Conservation (phyloP, 1,140 invertebrate genomes). For the Ladona fulva region DNA sequence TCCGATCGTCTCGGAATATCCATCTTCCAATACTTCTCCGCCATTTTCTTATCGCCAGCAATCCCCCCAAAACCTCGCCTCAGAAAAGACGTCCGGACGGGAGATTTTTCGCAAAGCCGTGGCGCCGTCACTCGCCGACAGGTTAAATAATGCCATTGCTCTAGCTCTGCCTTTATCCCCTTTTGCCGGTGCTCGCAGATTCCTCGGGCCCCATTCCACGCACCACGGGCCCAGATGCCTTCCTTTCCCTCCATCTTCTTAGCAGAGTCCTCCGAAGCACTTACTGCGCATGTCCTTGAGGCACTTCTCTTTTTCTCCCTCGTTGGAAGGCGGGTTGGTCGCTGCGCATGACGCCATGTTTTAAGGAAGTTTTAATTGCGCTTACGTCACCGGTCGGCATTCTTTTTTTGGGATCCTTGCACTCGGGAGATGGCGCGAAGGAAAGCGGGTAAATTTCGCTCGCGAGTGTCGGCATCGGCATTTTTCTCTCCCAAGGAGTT, state of each 20-base stretch:
- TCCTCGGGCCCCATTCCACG: background rate
- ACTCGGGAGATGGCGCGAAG: too few relatives aligned
- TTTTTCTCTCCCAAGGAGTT: too few relatives aligned
- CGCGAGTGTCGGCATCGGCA: too few relatives aligned
- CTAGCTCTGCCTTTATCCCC: background rate
- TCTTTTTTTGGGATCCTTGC: too few relatives aligned
- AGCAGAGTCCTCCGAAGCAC: background rate
- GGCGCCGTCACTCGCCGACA: background rate
- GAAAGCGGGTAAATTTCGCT: too few relatives aligned
- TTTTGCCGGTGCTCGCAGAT: background rate
- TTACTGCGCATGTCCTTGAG: background rate
- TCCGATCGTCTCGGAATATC: too few relatives aligned
- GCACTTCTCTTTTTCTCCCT: background rate
- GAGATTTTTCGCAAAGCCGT: background rate
- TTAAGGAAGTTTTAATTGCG: slow-evolving; percentile 10
- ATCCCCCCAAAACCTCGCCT: background rate
- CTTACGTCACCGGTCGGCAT: background rate
- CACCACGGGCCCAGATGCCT: background rate
- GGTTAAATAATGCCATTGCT: background rate
- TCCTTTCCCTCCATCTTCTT: background rate
- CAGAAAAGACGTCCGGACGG: background rate
- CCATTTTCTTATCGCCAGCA: background rate
- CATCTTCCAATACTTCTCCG: background rate
- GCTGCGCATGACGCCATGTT: background rate
- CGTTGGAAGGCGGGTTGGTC: background rate